Percentiles rank a stretch among this genome's conserved stretches.
Conservation (phyloP, 2,113 vertebrate genomes). For the Meriones unguiculatus region DNA sequence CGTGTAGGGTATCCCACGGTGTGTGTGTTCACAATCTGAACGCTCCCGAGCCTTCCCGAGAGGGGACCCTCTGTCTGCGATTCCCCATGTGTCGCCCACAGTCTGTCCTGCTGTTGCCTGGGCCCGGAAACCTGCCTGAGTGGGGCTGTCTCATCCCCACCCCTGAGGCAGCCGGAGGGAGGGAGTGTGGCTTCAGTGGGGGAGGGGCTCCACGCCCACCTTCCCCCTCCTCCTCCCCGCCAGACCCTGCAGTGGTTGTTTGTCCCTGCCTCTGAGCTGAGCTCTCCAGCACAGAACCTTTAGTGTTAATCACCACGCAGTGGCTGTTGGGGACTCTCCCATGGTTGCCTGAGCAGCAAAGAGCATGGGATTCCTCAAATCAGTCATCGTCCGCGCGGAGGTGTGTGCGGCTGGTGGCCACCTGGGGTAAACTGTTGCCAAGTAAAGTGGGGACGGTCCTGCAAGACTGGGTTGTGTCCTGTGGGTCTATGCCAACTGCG, state of each 20-base stretch:
- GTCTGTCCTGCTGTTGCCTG: background rate
- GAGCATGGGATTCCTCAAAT: background rate
- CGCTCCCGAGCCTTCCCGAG: background rate
- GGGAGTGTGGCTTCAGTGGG: background rate
- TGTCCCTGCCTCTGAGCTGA: background rate
- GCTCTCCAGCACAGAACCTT: background rate
- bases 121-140: background rate
- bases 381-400: background rate
- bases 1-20: background rate
- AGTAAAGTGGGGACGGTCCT: background rate
- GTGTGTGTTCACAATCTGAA: background rate
- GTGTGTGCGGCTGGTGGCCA: too few relatives aligned
- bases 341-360: background rate
- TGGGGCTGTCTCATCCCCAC: too few relatives aligned
- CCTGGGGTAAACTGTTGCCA: background rate
- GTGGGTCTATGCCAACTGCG: background rate
- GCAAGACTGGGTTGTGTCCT: background rate
- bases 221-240: too few relatives aligned
- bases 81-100: background rate
- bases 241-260: background rate
- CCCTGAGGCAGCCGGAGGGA: background rate
- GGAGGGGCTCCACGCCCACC: too few relatives aligned
- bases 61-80: background rate
- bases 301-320: background rate
- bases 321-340: background rate